Base-by-base conservation (phyloP, 2,113 vertebrate genomes). In the Rhombomys opimus region DNA sequence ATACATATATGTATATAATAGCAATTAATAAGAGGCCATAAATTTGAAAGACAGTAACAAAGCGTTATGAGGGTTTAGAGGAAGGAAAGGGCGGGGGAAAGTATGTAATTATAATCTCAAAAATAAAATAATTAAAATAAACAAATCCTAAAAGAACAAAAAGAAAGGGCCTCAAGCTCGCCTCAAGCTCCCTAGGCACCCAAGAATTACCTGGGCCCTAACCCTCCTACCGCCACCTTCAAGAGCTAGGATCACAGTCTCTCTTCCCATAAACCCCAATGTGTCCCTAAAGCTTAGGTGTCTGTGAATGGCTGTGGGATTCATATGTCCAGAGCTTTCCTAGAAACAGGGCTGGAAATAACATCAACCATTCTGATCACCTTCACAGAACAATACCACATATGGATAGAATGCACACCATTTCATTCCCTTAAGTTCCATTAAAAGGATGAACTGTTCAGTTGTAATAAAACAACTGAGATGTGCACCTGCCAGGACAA, bases 221-320 rank as follows among this genome's bases (percentile, higher is more conserved):
- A 72, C 6, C n/a, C 30, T 92, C 65, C 7, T 80, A 75, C 68
- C 1, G 5, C 68, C 32, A 68, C 67, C 41, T 67, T 8, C 15
- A 32, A 86, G 82, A 30, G 22, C 52, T 59, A 13, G 68, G 68
- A 59, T 41, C 54, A 7, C 87, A 59, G 68, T 61, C 17, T 32
- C 54, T 59, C 30, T 54, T 81, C 27, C 50, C 41, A 20, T 18
- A 38, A 50, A 35, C 14, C 10, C 27, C 22, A 54, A 10, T 22
- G 20, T 41, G n/a, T 75, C 72, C 72, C 32, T 52, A 59, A 73
- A 41, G 14, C 23, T n/a, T 38, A 57, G 12, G 65, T 80, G 32
- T 76, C 87, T 68, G 52, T 87, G 94, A 90, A 93, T n/a, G 76
- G 94, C 80, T 90, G 50, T 22, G 89, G 54, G n/a, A 84, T 90